Percentiles rank a stretch among this genome's conserved stretches.
These are phyloP conservation scores for Neoniphon sammara DNA, from an alignment of 2,797 vertebrate species.

Conservation along the genomic window DNA sequence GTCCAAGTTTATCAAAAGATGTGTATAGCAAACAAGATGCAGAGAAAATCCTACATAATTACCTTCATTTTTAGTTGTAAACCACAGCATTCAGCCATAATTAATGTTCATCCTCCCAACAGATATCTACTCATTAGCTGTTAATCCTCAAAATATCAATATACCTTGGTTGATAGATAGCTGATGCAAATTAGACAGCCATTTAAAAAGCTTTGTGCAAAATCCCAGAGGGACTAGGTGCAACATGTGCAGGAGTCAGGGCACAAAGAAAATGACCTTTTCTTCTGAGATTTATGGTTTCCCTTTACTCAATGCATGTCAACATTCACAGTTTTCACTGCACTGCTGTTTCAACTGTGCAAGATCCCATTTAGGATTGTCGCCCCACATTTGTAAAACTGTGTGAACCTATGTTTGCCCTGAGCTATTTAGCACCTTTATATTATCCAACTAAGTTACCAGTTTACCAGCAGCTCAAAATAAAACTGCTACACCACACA, in stretches of 20 bases:
- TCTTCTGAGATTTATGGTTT: not conserved
- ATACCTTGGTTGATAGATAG: not conserved
- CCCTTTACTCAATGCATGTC: not conserved
- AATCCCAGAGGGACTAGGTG: not conserved
- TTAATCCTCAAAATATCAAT: not conserved
- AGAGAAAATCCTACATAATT: too few relatives aligned
- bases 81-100: too few relatives aligned
- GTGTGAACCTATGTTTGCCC: not conserved
- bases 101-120: too few relatives aligned
- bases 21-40: too few relatives aligned
- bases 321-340: not conserved
- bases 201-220: not conserved
- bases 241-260: not conserved
- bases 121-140: not conserved
- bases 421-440: not conserved
- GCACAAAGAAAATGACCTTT: not conserved
- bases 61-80: too few relatives aligned
- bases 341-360: not conserved
- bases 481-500: conserved; percentile 15
- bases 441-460: not conserved
- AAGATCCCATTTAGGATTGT: not conserved
- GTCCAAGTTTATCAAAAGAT: too few relatives aligned
- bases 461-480: conserved; percentile 10
- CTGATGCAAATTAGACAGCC: not conserved
- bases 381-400: not conserved